Percentiles rank a stretch among this genome's conserved stretches.
Conservation (phyloP, 2,113 vertebrate species). For the Pitta sordida region DNA sequence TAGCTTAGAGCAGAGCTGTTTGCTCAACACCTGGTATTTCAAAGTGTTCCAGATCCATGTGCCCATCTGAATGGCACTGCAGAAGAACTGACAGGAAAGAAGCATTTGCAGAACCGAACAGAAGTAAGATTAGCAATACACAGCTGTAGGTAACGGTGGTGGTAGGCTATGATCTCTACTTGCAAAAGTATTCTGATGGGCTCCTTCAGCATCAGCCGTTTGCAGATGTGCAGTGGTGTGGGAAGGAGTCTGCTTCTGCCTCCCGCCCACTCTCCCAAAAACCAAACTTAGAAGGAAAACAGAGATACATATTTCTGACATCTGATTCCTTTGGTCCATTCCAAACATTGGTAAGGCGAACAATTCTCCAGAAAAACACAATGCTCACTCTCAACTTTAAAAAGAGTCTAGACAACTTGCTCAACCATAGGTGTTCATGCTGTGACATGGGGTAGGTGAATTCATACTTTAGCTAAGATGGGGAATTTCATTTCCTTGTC, state of each 20-base stretch:
- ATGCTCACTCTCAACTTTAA: not conserved
- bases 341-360: not conserved
- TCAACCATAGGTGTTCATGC: not conserved
- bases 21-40: not conserved
- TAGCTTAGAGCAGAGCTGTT: not conserved
- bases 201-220: accelerated
- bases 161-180: not conserved
- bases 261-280: not conserved
- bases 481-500: not conserved
- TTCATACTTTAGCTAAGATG: not conserved
- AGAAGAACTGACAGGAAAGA: not conserved
- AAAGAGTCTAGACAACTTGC: not conserved
- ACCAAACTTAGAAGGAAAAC: not conserved
- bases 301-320: not conserved
- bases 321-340: not conserved
- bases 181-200: not conserved
- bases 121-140: not conserved
- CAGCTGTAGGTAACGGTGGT: accelerated
- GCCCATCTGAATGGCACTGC: not conserved
- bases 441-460: too few relatives aligned
- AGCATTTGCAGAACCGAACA: not conserved
- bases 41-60: not conserved
- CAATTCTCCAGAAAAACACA: not conserved
- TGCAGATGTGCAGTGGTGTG: not conserved
- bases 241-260: not conserved